A percentile compares a stretch with the other conserved stretches of the same genome.
Conservation (phyloP, 1,140 invertebrate species). For the Saxidomus purpurata region DNA sequence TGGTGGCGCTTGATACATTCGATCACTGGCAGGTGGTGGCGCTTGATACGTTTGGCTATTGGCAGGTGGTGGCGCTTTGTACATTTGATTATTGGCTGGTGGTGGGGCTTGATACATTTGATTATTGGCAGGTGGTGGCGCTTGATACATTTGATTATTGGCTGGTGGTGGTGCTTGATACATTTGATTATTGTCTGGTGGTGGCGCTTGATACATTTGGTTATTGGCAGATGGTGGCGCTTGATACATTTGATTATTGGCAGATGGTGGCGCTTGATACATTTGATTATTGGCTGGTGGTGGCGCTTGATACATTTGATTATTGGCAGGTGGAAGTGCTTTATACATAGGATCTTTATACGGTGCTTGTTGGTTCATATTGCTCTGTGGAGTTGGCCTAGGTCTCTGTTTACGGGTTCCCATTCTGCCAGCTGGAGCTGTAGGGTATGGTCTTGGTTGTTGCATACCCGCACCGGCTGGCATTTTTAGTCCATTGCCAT, state of each 20-base stretch:
- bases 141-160: constrained; percentile 4
- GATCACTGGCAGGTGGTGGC: not conserved
- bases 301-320: not conserved
- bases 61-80: not conserved
- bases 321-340: not conserved
- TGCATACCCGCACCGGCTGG: not conserved
- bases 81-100: not conserved
- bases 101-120: not conserved
- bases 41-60: not conserved
- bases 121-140: not conserved
- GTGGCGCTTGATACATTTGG: not conserved
- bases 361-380: not conserved
- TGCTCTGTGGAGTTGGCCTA: not conserved
- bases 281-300: constrained; percentile 1
- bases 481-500: not conserved
- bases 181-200: not conserved
- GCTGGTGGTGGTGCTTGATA: not conserved
- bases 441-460: not conserved
- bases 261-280: not conserved
- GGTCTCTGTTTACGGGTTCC: not conserved
- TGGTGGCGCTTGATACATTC: not conserved
- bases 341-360: not conserved
- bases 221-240: not conserved
- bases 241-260: not conserved
- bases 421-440: not conserved